Conservation (phyloP, 1,140 invertebrate species). For the Pararge aegeria region DNA sequence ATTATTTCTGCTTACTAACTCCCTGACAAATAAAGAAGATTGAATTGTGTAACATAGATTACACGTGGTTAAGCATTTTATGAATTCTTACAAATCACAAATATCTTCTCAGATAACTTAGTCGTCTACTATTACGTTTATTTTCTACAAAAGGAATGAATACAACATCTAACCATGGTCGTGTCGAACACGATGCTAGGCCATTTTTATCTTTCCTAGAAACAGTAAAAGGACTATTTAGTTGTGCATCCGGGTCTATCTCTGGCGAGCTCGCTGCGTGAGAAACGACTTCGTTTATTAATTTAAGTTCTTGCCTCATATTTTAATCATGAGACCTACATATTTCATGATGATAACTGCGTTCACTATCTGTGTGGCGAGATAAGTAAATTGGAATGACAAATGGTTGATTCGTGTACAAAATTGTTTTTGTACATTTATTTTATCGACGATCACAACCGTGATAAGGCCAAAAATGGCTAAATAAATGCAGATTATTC, state of each 20-base stretch:
- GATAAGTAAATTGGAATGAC: slow-evolving; percentile 22
- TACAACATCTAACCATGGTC: slow-evolving; percentile 1
- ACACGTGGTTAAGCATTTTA: too few relatives aligned
- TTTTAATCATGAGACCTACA: slow-evolving; percentile 20
- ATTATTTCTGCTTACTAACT: too few relatives aligned
- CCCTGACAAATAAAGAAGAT: too few relatives aligned
- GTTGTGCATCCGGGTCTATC: neutral
- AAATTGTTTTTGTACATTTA: slow-evolving; percentile 21
- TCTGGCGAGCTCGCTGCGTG: neutral
- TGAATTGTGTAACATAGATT: too few relatives aligned
- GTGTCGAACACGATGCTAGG: neutral
- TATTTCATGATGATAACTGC: slow-evolving; percentile 12
- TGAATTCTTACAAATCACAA: too few relatives aligned
- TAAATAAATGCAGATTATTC: slow-evolving; percentile 23
- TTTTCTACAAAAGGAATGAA: neutral
- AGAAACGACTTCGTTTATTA: slow-evolving; percentile 17
- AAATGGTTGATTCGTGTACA: slow-evolving; percentile 17
- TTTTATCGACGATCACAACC: slow-evolving; percentile 9
- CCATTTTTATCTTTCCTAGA: slow-evolving; percentile 4
- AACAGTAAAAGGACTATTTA: neutral
- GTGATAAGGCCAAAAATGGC: slow-evolving; percentile 18
- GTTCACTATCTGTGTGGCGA: slow-evolving; percentile 10
- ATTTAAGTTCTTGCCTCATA: slow-evolving; percentile 14
- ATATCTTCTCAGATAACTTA: too few relatives aligned
- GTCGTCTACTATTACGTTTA: too few relatives aligned